phyloP scores from a whole-genome alignment of 2,113 vertebrate genomes.

The Pollimyrus isidori region DNA sequence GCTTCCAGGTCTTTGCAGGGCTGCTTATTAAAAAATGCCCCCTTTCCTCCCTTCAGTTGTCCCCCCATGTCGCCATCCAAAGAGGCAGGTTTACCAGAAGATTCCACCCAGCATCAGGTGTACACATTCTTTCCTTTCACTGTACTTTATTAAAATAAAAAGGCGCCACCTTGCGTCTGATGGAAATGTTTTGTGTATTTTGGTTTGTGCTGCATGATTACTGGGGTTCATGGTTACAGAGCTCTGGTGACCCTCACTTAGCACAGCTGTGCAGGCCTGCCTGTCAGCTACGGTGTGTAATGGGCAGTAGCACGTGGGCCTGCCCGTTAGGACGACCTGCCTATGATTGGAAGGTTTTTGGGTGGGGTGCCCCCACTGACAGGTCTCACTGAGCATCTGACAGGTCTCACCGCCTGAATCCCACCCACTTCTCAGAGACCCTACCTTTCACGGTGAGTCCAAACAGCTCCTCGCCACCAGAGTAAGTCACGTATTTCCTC shows the following conservation, averaged over 20 bases:
- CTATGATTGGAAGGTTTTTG: background rate
- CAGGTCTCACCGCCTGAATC: background rate
- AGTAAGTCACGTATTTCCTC: slow-evolving; percentile 64
- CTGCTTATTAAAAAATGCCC: background rate
- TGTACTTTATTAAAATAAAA: background rate
- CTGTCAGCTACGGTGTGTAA: background rate
- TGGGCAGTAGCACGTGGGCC: background rate
- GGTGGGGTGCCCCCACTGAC: too few relatives aligned
- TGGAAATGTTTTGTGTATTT: background rate
- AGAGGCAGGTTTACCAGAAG: background rate
- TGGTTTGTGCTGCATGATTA: background rate
- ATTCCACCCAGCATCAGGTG: background rate
- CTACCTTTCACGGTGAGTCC: slow-evolving; percentile 62
- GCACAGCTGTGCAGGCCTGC: background rate
- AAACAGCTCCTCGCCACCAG: slow-evolving; percentile 69
- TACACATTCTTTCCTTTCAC: background rate
- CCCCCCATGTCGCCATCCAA: background rate
- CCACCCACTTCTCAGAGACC: background rate
- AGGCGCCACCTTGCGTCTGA: background rate
- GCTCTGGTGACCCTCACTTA: background rate
- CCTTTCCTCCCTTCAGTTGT: background rate
- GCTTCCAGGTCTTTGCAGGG: background rate
- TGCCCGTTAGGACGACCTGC: background rate
- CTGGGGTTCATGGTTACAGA: background rate
- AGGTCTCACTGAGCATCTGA: background rate